Conservation (phyloP, 2,888 invertebrate genomes). For the Sphecodes monilicornis region DNA sequence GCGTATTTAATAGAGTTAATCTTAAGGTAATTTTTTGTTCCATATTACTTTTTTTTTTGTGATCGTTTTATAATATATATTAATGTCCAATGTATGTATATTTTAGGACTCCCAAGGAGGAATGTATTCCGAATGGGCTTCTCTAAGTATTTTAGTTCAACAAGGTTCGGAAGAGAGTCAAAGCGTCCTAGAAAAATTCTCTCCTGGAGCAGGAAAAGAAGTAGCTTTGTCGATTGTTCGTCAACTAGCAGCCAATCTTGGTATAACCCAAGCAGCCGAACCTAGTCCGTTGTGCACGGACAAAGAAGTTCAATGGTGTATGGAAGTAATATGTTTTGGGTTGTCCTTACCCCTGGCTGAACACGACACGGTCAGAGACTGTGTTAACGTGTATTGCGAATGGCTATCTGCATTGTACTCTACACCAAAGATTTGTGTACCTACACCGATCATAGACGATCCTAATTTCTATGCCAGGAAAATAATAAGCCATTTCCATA, state of each 20-base stretch:
- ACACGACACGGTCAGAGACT: constrained; percentile 97
- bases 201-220: constrained; percentile 90
- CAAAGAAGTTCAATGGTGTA: constrained; percentile 94
- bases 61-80: not conserved
- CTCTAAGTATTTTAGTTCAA: constrained; percentile 88
- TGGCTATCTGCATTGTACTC: constrained; percentile 96
- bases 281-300: constrained; percentile 94
- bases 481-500: constrained; percentile 96
- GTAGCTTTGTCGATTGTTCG: constrained; percentile 93
- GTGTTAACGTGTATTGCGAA: constrained; percentile 98
- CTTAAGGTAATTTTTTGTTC: constrained; percentile 87
- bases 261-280: constrained; percentile 92
- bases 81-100: not conserved
- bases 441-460: constrained; percentile 94
- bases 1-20: constrained; percentile 92
- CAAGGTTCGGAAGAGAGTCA: constrained; percentile 88
- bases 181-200: constrained; percentile 92
- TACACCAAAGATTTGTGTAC: constrained; percentile 94
- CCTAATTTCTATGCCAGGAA: constrained; percentile 95
- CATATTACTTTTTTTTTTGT: not conserved
- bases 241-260: constrained; percentile 90
- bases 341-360: constrained; percentile 95
- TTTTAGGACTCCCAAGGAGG: constrained; percentile 88
- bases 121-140: constrained; percentile 95
- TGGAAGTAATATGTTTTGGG: constrained; percentile 96